Base-by-base conservation (phyloP, 2,888 invertebrate species). In the Morpho helenor region DNA sequence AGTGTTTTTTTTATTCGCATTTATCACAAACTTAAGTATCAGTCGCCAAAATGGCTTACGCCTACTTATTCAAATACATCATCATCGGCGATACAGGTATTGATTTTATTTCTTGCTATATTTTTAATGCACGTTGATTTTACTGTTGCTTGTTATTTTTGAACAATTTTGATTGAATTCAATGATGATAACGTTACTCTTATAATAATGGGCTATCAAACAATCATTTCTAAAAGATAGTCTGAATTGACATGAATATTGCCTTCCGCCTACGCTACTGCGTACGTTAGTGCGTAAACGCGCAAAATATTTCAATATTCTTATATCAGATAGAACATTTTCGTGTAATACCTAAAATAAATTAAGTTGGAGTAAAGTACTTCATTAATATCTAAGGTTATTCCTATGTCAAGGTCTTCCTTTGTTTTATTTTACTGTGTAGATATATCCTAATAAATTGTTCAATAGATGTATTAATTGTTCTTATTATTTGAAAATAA, bases 31-130 rank as follows among this genome's bases (percentile, higher is more conserved):
- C 69, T 60, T 65, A 56, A 73, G 63, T 62, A 72, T 65, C 60
- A 70, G 45, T 54, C 48, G 51, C 49, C 68, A 84, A 80, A 80
- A 99, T 99, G 99, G 98, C 99, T 75, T 99, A 99, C 94, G 98
- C 99, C 73, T 99, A 99, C 93, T 94, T 99, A 80, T 99, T 99
- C 92, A 99, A 99, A 93, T 99, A 99, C 92, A 99, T 99, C 84
- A 99, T 99, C 85, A 99, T 99, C 87, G 99, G 99, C 69, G 99
- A 99, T 89, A 99, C 99, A 92, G 99, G 99, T 98, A 89, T 83
- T 79, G 84, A 86, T 87, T 87, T 84, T 82, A 83, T 84, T 80
- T 78, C 76, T 72, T 79, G 72, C 74, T 79, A 75, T 70, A 76
- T 70, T 76, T 60, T 61, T 57, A 59, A 61, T 52, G 16, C 39